phyloP scores from a whole-genome alignment of 2,797 vertebrate species.

The Crocodylus rhombifer region DNA sequence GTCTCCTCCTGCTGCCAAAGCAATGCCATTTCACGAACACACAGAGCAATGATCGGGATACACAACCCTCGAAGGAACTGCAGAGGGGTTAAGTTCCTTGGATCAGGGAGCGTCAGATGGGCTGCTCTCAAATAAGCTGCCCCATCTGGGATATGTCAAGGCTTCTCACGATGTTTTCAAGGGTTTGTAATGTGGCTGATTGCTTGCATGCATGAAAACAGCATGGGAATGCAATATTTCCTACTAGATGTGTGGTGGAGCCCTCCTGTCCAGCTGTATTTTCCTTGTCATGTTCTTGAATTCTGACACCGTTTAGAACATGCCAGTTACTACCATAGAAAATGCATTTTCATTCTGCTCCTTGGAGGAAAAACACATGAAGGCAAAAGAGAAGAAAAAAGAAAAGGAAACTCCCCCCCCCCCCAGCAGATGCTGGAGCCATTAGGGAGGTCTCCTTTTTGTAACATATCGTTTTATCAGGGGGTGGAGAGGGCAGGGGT shows the following conservation, averaged over 20 bases:
- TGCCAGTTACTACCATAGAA: slow-evolving; percentile 71
- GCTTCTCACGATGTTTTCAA: slow-evolving; percentile 67
- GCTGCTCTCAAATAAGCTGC: slow-evolving; percentile 57
- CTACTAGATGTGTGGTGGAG: slow-evolving; percentile 77
- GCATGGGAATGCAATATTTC: slow-evolving; percentile 80
- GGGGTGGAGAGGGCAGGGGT: slow-evolving; percentile 5
- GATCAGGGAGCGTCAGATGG: slow-evolving; percentile 70
- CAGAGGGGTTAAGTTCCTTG: slow-evolving; percentile 70
- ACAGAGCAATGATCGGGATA: not conserved
- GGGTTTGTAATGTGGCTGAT: slow-evolving; percentile 79
- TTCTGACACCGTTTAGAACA: slow-evolving; percentile 77
- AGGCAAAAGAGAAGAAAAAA: slow-evolving; percentile 33
- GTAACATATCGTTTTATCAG: slow-evolving; percentile 38
- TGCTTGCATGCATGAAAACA: slow-evolving; percentile 76
- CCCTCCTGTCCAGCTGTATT: slow-evolving; percentile 79
- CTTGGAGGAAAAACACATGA: slow-evolving; percentile 49
- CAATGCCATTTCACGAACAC: not conserved
- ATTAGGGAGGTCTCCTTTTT: slow-evolving; percentile 17
- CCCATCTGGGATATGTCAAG: slow-evolving; percentile 78
- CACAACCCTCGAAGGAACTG: slow-evolving; percentile 18
- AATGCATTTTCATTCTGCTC: slow-evolving; percentile 72
- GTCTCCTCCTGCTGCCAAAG: slow-evolving; percentile 38
- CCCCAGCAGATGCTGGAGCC: slow-evolving; percentile 20
- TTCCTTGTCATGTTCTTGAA: slow-evolving; percentile 80
- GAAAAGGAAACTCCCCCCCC: too few species aligned